Conservation (phyloP, 2,113 vertebrate genomes). For the Cyphomyrus plagiostoma region DNA sequence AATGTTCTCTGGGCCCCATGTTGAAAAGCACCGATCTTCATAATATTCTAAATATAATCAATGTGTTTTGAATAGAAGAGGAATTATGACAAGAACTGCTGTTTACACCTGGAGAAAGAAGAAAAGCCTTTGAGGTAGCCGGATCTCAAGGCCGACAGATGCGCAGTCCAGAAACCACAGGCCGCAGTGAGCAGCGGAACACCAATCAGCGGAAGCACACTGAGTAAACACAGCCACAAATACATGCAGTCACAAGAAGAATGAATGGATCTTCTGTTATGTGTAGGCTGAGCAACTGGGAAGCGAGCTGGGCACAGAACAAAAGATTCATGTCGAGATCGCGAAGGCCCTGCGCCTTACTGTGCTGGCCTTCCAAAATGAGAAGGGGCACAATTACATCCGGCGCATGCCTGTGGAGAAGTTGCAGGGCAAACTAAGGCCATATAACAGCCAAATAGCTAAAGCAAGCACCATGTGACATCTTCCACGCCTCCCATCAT, state of each 20-base stretch:
- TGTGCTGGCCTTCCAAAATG: constrained; percentile 57
- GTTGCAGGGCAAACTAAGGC: constrained; percentile 60
- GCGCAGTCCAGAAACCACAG: constrained; percentile 58
- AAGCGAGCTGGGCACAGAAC: constrained; percentile 50
- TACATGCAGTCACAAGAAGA: background rate
- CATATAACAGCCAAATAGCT: constrained; percentile 52
- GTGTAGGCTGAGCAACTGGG: constrained; percentile 58
- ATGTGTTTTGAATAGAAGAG: constrained; percentile 56
- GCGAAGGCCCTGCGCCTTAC: constrained; percentile 57
- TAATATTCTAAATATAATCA: background rate
- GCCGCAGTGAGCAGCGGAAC: constrained; percentile 40
- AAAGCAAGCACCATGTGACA: background rate
- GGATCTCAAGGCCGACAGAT: constrained; percentile 52
- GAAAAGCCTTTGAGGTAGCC: constrained; percentile 57
- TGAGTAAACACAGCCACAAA: background rate
- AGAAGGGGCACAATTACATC: constrained; percentile 61
- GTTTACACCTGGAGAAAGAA: constrained; percentile 68
- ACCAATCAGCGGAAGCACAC: background rate
- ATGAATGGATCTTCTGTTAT: background rate
- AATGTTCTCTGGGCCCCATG: background rate
- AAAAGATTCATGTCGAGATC: constrained; percentile 50
- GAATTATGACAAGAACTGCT: constrained; percentile 61
- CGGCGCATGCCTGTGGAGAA: constrained; percentile 55
- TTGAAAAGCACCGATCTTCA: background rate
- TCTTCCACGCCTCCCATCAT: background rate